Conservation (phyloP, 1,140 invertebrate species). For the Saccostrea echinata region DNA sequence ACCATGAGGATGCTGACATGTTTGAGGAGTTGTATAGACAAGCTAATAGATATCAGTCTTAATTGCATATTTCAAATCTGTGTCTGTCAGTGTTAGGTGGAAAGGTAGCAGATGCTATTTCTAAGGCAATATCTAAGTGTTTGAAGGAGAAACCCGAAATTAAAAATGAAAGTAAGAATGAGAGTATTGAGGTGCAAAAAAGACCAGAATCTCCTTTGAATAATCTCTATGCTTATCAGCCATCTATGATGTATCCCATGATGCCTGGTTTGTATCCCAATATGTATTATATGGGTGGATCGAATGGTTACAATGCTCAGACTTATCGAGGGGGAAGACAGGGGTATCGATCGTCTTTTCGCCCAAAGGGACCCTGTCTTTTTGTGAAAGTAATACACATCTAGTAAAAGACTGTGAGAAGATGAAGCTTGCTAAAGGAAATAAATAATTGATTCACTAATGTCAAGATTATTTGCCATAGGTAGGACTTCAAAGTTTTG, state of each 20-base stretch:
- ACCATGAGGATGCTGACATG: slow-evolving; percentile 41
- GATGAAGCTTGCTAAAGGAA: slow-evolving; percentile 41
- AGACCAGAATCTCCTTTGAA: not conserved
- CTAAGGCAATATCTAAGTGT: slow-evolving; percentile 38
- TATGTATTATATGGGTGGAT: no score
- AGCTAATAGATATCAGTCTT: slow-evolving; percentile 38
- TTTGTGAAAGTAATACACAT: slow-evolving; percentile 26
- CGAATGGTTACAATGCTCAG: not conserved
- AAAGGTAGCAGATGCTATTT: slow-evolving; percentile 41
- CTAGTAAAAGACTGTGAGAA: slow-evolving; percentile 49
- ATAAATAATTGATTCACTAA: not conserved
- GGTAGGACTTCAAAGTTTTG: not conserved
- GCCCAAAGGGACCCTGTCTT: slow-evolving; percentile 34
- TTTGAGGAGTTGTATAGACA: slow-evolving; percentile 56
- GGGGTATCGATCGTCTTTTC: not conserved
- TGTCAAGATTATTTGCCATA: not conserved
- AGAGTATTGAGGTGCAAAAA: not conserved
- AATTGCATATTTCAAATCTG: slow-evolving; percentile 40
- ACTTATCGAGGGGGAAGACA: not conserved
- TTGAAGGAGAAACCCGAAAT: slow-evolving; percentile 8
- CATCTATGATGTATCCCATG: slow-evolving; percentile 16
- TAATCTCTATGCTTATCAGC: no score
- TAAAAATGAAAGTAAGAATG: not conserved
- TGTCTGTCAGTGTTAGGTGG: slow-evolving; percentile 48
- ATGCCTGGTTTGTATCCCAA: not conserved